Base-by-base conservation (phyloP, 2,888 invertebrate genomes). In the Carpatolechia fugitivella region DNA sequence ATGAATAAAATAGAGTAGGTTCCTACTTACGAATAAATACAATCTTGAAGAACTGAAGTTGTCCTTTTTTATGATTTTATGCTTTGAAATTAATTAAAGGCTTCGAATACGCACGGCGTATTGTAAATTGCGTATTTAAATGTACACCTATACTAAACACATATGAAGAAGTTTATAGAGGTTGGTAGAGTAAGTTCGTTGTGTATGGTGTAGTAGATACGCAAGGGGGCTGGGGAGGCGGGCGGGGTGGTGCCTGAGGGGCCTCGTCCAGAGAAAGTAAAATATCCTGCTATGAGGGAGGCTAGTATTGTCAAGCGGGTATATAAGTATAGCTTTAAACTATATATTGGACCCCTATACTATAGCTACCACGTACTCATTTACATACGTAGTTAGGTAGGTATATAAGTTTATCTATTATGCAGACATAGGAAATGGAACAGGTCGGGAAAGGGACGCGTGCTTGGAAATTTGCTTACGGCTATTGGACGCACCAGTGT, bases 251-350 rank as follows among this genome's bases (percentile, higher is more conserved):
- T 83, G 87, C 86, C 85, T 79, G 70, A 83, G 83, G 86, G 88
- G 85, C 74, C 81, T 76, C 86, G 89, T 85, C 88, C 88, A 89
- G 89, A 85, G 86, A 90, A 89, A 90, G 88, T 87, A 87, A 87
- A 89, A 85, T 88, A 86, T 86, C 86, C 88, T 87, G 86, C 86
- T 84, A 78, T 85, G 86, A 78, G 87, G 89, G 86, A 80, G 87
- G 86, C 88, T 86, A 89, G 87, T 85, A 90, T 88, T 90, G 89
- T 90, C 89, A 90, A 88, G 83, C 78, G 80, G 70, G 84, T 84
- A 77, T 85, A 87, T 85, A 89, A 71, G 77, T 87, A 88, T 87
- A 89, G 85, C 84, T 89, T 90, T 88, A 87, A 89, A 89, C 88
- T 89, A 88, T 86, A 87, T 86, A 85, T 86, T 71, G 82, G 75